These are phyloP conservation scores for Phaethon lepturus DNA, from an alignment of 2,113 vertebrate genomes.

Conservation along the genomic window DNA sequence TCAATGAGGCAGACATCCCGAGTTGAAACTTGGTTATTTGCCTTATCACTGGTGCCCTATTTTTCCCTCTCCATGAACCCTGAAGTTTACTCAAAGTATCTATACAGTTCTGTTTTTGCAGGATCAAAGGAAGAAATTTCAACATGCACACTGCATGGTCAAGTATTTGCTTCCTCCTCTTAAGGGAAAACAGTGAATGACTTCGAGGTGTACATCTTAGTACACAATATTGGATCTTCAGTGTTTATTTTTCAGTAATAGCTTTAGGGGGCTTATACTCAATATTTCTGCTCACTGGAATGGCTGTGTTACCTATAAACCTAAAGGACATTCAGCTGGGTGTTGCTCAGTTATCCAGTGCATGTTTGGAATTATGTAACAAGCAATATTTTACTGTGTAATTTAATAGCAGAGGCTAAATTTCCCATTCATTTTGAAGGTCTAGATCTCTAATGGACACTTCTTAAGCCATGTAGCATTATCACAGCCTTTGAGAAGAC, in stretches of 20 bases:
- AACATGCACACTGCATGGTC: background rate
- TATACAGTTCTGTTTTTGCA: background rate
- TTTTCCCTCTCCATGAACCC: background rate
- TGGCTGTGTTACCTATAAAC: background rate
- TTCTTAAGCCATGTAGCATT: background rate
- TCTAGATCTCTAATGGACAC: background rate
- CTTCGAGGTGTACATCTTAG: slow-evolving; percentile 2
- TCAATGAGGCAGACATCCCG: background rate
- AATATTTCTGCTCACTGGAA: background rate
- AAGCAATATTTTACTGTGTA: background rate
- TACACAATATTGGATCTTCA: background rate
- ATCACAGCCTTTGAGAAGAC: background rate
- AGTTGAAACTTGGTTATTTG: background rate
- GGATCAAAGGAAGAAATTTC: background rate
- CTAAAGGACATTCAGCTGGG: background rate
- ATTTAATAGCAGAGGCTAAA: background rate
- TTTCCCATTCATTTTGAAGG: background rate
- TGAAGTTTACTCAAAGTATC: background rate
- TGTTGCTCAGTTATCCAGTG: background rate
- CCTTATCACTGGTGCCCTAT: background rate
- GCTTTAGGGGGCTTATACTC: background rate
- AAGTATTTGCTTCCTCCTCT: background rate
- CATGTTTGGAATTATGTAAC: slow-evolving; percentile 2
- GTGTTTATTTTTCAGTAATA: background rate
- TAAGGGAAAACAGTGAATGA: background rate